phyloP scores from a whole-genome alignment of 2,797 vertebrate genomes.

The Enteromius anoplus region DNA sequence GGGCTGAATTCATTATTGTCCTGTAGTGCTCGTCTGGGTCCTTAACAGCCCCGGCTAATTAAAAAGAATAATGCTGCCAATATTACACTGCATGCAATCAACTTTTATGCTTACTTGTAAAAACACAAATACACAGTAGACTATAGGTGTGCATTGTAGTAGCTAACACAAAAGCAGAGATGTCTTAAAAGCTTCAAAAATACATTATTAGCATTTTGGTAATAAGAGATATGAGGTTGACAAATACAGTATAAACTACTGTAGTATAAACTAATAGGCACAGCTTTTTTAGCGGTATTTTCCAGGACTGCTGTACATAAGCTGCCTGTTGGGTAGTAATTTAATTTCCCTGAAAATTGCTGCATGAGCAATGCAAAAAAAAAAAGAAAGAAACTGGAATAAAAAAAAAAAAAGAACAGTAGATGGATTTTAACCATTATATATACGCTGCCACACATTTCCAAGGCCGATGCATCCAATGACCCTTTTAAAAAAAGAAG shows the following conservation, averaged over 20 bases:
- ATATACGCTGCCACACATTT: no score
- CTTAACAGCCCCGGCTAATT: constrained; percentile 72
- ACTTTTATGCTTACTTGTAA: constrained; percentile 58
- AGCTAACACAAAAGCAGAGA: not conserved
- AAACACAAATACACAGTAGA: constrained; percentile 37
- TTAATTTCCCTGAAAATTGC: no score
- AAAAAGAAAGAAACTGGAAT: no score
- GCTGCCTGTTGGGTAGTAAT: no score
- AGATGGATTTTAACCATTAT: no score
- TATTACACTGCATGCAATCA: constrained; percentile 68
- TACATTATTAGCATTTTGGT: not conserved
- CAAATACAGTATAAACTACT: no score
- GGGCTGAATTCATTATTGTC: constrained; percentile 79
- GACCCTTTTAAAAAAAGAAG: not conserved
- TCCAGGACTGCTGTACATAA: no score
- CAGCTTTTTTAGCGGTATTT: no score
- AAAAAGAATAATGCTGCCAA: constrained; percentile 74
- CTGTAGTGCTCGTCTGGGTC: constrained; percentile 67
- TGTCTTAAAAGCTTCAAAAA: not conserved
- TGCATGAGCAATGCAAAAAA: no score
- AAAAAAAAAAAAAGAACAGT: no score
- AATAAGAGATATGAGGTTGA: not conserved
- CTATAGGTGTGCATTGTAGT: not conserved
- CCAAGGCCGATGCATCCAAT: not conserved
- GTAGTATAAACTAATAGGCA: no score